Conservation (phyloP, 2,797 vertebrate species). For the Numenius phaeopus region DNA sequence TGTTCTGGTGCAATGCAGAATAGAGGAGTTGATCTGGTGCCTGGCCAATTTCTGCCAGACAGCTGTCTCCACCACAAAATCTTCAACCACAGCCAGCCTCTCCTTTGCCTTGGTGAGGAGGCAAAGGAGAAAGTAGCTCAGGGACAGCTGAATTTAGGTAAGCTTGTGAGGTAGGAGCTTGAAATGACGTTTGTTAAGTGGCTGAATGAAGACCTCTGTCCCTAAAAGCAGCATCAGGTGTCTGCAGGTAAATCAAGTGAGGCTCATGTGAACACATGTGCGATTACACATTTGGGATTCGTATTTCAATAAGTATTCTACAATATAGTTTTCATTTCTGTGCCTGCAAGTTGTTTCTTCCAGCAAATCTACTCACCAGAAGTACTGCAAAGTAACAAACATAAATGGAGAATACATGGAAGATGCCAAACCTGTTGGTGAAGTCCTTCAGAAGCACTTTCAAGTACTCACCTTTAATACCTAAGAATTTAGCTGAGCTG, state of each 20-base stretch:
- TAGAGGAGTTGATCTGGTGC: neutral
- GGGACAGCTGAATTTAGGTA: neutral
- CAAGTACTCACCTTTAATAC: neutral
- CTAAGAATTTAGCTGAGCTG: neutral
- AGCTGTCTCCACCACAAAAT: neutral
- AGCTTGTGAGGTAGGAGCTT: neutral
- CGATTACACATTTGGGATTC: fast-evolving
- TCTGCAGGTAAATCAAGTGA: neutral
- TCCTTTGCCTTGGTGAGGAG: neutral
- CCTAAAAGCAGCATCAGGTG: neutral
- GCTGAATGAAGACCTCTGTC: neutral
- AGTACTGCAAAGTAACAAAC: neutral
- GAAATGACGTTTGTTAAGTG: neutral
- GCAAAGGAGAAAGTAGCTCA: neutral
- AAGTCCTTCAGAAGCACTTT: neutral
- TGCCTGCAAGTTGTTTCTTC: neutral
- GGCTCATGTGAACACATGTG: neutral
- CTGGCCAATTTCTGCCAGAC: neutral
- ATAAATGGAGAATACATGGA: neutral
- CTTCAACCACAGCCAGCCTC: neutral
- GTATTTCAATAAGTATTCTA: neutral
- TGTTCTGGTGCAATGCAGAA: neutral
- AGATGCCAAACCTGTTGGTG: neutral
- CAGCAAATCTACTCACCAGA: neutral
- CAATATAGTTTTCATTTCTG: neutral